Evolutionary conservation across 2,113 vertebrate genomes (phyloP).

Genomic region (Pterocles gutturalis): DNA sequence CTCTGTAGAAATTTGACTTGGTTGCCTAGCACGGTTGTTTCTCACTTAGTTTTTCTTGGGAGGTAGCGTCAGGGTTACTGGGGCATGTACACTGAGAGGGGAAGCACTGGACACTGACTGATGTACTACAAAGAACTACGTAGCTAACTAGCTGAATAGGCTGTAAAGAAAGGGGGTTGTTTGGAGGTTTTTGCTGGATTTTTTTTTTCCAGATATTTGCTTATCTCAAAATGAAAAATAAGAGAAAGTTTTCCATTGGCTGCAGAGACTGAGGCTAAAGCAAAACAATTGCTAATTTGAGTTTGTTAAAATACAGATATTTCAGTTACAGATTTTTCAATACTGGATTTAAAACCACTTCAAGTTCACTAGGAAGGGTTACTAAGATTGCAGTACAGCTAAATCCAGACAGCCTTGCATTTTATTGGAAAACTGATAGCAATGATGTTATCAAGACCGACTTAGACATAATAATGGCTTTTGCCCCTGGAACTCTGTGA

Average conservation of each 20-base stretch:
- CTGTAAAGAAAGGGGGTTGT: neutral
- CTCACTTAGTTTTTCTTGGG: neutral
- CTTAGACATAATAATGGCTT: neutral
- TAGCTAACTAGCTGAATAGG: neutral
- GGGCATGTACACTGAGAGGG: neutral
- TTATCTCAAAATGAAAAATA: neutral
- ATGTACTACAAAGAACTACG: neutral
- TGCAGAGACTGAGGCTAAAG: neutral
- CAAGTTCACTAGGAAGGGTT: neutral
- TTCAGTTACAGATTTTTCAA: neutral
- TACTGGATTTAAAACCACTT: neutral
- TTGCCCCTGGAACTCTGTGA: neutral
- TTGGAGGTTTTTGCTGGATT: fast-evolving
- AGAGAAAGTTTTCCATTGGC: neutral
- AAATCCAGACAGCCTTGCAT: neutral
- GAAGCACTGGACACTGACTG: neutral
- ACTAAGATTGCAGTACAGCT: neutral
- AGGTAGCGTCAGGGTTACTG: neutral
- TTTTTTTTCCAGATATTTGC: neutral
- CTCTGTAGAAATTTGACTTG: neutral
- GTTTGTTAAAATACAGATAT: neutral
- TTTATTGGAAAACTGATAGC: neutral
- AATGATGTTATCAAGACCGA: neutral
- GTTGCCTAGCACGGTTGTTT: neutral
- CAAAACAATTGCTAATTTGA: neutral